Conservation (phyloP, 2,113 vertebrate genomes). For the Nycticryphes semicollaris region DNA sequence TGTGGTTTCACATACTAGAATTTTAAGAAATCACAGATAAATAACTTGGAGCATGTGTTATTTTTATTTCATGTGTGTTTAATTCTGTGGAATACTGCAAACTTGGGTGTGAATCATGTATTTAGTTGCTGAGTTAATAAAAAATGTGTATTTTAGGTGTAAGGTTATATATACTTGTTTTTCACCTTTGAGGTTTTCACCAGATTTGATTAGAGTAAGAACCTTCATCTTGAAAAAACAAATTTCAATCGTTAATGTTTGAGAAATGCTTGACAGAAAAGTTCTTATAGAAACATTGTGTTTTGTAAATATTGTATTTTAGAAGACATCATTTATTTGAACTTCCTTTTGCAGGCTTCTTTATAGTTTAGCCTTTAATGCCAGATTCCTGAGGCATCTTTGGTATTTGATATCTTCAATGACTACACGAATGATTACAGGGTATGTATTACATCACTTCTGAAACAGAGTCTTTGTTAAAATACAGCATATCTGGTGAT, state of each 20-base stretch:
- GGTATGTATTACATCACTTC: constrained; percentile 77
- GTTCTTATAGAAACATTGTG: neutral
- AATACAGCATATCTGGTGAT: neutral
- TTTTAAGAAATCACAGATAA: neutral
- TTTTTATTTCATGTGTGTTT: neutral
- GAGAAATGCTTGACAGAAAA: neutral
- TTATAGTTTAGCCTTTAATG: constrained; percentile 98
- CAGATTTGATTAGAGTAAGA: neutral
- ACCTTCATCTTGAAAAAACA: neutral
- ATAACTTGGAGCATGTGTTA: neutral
- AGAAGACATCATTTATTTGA: neutral
- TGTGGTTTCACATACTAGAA: neutral
- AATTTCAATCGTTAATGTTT: neutral
- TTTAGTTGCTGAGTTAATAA: neutral
- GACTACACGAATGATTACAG: constrained; percentile 98
- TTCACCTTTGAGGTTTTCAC: neutral
- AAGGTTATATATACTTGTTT: neutral
- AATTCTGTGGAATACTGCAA: neutral
- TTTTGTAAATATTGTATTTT: neutral
- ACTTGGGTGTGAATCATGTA: neutral
- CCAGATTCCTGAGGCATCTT: constrained; percentile 93
- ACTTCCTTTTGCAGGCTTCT: constrained; percentile 84
- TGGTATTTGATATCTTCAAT: constrained; percentile 97
- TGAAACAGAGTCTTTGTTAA: neutral
- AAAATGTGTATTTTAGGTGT: neutral